These are phyloP conservation scores for Macrochelys suwanniensis DNA, from an alignment of 2,797 vertebrate genomes.

Conservation along the genomic window DNA sequence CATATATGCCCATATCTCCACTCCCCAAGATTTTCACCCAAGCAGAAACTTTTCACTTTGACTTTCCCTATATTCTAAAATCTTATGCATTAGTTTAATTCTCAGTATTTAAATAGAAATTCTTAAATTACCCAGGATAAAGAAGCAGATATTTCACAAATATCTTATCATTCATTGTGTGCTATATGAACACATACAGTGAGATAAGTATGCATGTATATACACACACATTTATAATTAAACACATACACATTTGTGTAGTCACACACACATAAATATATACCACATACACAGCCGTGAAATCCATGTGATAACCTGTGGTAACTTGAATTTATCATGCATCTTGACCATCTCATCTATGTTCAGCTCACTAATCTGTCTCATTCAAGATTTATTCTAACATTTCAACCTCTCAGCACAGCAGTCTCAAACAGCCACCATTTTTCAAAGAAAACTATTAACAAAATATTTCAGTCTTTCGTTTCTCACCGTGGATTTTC, in stretches of 20 bases:
- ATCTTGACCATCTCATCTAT: neutral
- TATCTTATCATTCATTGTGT: rapidly evolving
- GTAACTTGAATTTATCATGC: neutral
- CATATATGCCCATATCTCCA: neutral
- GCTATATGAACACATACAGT: neutral
- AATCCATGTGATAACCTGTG: neutral
- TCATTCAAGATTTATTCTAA: neutral
- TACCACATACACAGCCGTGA: rapidly evolving
- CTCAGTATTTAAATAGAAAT: neutral
- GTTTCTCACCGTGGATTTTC: neutral
- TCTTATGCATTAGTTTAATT: neutral
- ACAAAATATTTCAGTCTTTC: neutral
- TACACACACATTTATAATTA: neutral
- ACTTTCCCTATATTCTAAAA: neutral
- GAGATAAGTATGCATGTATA: neutral
- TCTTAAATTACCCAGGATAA: neutral
- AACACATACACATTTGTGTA: neutral
- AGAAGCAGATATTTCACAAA: neutral
- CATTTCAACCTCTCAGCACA: neutral
- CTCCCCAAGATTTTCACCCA: neutral
- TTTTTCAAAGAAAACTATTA: neutral
- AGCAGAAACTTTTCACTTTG: neutral
- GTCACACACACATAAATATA: neutral
- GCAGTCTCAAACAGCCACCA: neutral
- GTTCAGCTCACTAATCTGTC: neutral